phyloP scores from a whole-genome alignment of 2,113 vertebrate species.

The Reinhardtius hippoglossoides region DNA sequence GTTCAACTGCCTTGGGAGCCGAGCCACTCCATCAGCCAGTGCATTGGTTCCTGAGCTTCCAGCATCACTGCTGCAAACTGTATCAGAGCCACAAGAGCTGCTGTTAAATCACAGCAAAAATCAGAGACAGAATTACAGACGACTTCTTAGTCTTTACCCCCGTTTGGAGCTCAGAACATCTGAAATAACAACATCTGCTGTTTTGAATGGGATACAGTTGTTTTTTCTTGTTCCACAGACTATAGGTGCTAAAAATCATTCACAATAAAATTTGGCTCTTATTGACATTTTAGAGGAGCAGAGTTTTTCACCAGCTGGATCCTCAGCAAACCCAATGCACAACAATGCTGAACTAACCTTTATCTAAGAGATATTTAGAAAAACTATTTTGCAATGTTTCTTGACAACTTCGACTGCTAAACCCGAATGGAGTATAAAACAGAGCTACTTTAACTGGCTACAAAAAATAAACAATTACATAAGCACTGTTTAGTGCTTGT shows the following conservation, averaged over 20 bases:
- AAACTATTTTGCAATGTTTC: background rate
- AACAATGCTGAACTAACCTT: background rate
- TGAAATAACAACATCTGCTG: constrained; percentile 18
- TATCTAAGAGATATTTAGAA: background rate
- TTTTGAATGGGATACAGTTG: constrained; percentile 40
- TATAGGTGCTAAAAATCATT: background rate
- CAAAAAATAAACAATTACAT: background rate
- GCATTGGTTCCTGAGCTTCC: constrained; percentile 46
- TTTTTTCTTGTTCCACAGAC: constrained; percentile 33
- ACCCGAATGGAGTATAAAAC: background rate
- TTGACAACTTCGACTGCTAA: background rate
- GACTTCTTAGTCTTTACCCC: constrained; percentile 47
- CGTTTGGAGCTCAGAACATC: constrained; percentile 12
- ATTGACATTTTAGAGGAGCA: background rate
- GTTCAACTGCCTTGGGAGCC: constrained; percentile 54
- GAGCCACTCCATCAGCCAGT: constrained; percentile 53
- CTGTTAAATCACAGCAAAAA: constrained; percentile 67
- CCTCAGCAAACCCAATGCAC: background rate
- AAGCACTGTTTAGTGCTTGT: no score
- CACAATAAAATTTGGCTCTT: background rate
- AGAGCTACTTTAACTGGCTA: background rate
- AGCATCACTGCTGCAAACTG: constrained; percentile 59
- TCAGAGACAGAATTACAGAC: constrained; percentile 59
- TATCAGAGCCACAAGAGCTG: constrained; percentile 45
- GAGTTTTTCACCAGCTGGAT: background rate